Percentiles rank a stretch among this genome's conserved stretches.
phyloP scores from a whole-genome alignment of 1,140 invertebrate species.

The Anastrepha obliqua region DNA sequence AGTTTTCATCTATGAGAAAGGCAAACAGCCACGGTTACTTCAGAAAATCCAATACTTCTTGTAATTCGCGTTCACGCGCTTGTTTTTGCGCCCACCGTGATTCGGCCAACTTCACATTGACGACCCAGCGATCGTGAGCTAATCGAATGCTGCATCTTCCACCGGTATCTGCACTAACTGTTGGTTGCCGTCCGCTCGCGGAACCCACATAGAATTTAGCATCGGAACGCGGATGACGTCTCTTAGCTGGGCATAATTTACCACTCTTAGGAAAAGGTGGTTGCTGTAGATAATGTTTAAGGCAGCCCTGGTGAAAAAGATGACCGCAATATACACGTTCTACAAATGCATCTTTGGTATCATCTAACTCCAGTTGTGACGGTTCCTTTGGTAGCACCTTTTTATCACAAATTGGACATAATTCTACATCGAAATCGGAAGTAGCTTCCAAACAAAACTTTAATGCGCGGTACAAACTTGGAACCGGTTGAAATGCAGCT shows the following conservation, averaged over 20 bases:
- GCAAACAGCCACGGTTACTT: constrained; percentile 32
- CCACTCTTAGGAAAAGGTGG: constrained; percentile 83
- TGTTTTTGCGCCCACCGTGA: constrained; percentile 87
- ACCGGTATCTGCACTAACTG: constrained; percentile 55
- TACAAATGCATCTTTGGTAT: constrained; percentile 78
- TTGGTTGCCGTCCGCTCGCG: constrained; percentile 53
- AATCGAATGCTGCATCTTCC: constrained; percentile 79
- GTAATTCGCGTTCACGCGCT: constrained; percentile 83
- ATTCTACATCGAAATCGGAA: constrained; percentile 78
- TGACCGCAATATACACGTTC: constrained; percentile 87
- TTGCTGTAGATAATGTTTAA: constrained; percentile 83
- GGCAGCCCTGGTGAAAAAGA: constrained; percentile 83
- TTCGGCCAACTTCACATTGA: constrained; percentile 83
- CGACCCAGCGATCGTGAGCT: constrained; percentile 85
- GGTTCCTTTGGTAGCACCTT: constrained; percentile 79
- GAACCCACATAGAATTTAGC: constrained; percentile 67
- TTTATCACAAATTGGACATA: constrained; percentile 80
- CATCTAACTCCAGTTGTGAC: constrained; percentile 77
- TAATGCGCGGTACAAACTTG: constrained; percentile 79
- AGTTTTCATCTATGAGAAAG: background rate
- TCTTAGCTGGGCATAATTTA: constrained; percentile 74
- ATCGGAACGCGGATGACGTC: constrained; percentile 70
- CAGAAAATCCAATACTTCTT: constrained; percentile 85
- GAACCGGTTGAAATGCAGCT: constrained; percentile 78
- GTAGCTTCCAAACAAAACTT: constrained; percentile 80